Evolutionary conservation across 2,113 vertebrate species (phyloP).

Genomic region (Pyxicephalus adspersus): DNA sequence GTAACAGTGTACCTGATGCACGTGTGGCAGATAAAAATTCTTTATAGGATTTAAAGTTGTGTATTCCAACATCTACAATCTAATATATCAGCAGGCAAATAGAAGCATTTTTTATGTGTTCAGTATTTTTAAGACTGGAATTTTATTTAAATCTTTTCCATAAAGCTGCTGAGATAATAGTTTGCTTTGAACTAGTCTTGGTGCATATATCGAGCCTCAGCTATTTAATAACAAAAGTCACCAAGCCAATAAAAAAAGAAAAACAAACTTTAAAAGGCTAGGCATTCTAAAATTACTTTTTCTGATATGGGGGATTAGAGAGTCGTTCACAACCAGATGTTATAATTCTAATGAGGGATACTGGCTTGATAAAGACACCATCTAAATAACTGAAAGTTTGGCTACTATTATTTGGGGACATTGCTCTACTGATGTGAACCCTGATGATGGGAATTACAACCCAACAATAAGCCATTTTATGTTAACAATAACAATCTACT

Average conservation of each 20-base stretch:
- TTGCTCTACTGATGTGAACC: too few species aligned
- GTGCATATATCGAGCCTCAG: constrained; percentile 8
- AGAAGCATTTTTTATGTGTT: constrained; percentile 9
- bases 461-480: too few species aligned
- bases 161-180: constrained; percentile 40
- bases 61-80: not conserved
- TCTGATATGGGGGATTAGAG: not conserved
- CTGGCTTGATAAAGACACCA: too few species aligned
- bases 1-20: not conserved
- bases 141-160: constrained; percentile 31
- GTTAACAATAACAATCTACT: too few species aligned
- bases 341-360: not conserved
- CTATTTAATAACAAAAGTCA: constrained; percentile 40
- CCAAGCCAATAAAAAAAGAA: not conserved
- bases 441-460: too few species aligned
- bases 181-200: constrained; percentile 36
- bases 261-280: not conserved
- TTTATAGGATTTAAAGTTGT: not conserved
- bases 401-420: too few species aligned
- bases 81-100: not conserved
- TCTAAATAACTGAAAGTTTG: too few species aligned
- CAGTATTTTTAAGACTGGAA: constrained; percentile 31
- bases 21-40: not conserved
- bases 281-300: not conserved
- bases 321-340: not conserved